Base-by-base conservation (phyloP, 1,140 invertebrate genomes). In the Aricia agestis region DNA sequence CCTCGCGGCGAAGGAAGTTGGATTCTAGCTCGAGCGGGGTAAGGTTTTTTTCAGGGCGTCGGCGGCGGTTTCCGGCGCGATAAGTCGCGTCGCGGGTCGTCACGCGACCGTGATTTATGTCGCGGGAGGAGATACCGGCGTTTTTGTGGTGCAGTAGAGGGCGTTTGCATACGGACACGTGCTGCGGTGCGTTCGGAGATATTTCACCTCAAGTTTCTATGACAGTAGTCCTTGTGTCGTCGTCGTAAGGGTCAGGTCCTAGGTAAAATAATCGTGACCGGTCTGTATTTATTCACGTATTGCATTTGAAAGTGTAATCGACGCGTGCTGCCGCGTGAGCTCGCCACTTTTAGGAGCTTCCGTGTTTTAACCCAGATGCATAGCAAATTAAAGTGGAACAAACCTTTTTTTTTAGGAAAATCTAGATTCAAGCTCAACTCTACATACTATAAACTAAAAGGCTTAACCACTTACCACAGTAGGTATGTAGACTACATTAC, bases 81-180 rank as follows among this genome's bases (percentile, higher is more conserved):
- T 91, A 90, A 91, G 86, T 79, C 86, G 87, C 86, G 85, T 84
- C 79, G 82, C 82, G 74, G 82, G 81, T 78, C 84, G 86, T 89
- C 87, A 89, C 89, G 87, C 87, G 82, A 91, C 78, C 81, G 84
- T 89, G 89, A 91, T 89, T 91, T 89, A 91, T 88, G 86, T 83
- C 82, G 86, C 86, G 86, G 89, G 89, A 82, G 78, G 74, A 86
- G 89, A 91, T 91, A 90, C 78, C 78, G 76, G 72, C 75, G 78
- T 77, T 76, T 76, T 76, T 69, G 67, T 70, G 71, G 74, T 45
- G 78, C 73, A 72, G 81, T 52, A 61, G 68, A 61, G n/a, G 58
- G 58, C 18, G 17, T 67, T 67, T 11, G 66, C 36, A 25, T 67
- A 66, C 36, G 45, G 42, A 67, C 42, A 67, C 3, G 36, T 63